phyloP scores from a whole-genome alignment of 2,888 invertebrate species.

The Lepidocyrtoides sp. region DNA sequence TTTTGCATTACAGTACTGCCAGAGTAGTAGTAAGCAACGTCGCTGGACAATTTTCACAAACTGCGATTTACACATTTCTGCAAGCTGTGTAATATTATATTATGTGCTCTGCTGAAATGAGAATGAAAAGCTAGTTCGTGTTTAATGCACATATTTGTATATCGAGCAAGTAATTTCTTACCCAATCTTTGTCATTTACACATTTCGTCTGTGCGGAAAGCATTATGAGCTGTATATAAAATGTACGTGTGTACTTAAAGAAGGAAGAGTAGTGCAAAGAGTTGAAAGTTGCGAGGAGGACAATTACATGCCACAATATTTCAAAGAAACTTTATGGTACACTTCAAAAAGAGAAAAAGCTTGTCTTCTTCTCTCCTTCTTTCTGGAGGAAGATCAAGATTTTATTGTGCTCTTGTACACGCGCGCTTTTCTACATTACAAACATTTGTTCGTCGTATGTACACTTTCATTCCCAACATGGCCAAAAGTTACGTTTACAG shows the following conservation, averaged over 20 bases:
- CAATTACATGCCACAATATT: conserved; percentile 77
- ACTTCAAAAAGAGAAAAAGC: conserved; percentile 57
- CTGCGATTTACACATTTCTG: conserved; percentile 19
- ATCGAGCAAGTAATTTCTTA: conserved; percentile 5
- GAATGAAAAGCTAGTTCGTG: background rate
- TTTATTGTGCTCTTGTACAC: conserved; percentile 58
- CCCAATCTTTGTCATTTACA: conserved; percentile 27
- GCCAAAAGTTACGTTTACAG: background rate
- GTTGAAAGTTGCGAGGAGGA: conserved; percentile 59
- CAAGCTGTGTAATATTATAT: background rate
- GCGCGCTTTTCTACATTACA: conserved; percentile 29
- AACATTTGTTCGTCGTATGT: background rate
- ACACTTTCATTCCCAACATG: conserved; percentile 4
- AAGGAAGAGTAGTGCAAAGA: conserved; percentile 55
- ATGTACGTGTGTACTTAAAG: background rate
- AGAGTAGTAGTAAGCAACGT: background rate
- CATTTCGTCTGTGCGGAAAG: background rate
- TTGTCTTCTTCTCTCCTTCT: conserved; percentile 38
- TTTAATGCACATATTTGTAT: background rate
- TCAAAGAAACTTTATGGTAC: conserved; percentile 76
- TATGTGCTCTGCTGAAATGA: background rate
- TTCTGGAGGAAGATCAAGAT: conserved; percentile 56
- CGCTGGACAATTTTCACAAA: conserved; percentile 20
- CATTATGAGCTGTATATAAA: no score
- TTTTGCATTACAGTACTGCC: background rate